Evolutionary conservation across 2,113 vertebrate genomes (phyloP), one percentile per base, ranked within the genome.

Genomic region (Syngnathoides biaculeatus): DNA sequence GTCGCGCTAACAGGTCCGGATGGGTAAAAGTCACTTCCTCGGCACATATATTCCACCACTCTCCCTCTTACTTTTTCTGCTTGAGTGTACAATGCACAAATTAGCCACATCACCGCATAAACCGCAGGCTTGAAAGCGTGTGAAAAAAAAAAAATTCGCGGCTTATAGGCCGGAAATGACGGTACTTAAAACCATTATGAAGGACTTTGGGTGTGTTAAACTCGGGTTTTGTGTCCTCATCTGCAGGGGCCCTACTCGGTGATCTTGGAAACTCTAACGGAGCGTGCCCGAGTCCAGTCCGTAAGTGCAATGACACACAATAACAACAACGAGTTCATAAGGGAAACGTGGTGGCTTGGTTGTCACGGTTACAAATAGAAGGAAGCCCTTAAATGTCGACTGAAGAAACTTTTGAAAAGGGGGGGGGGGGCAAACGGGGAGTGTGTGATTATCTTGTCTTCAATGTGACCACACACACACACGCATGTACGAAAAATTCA

Each of bases 261-360:
- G 96, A 98, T 74, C 81, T 98, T 78, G 94, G 89, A 82, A 97
- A 90, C 84, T 94, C 94, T 0, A 98, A 98, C 0, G 96, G 96
- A 85, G 95, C 92, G 50, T 98, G 96, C 64, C 95, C 95, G 0
- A 98, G 96, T 82, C 96, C 96, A 4, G 95, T 98, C 20, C 94
- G 96, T 98, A 81, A 98, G 96, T 94, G 15, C 52, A 52, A 12
- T 14, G 48, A 59, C 4, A 2, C 53, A 10, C 4, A 35, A 58
- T 50, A 35, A 35, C 30, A 35, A 47, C 19, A 57, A 57, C 3
- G 19, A 35, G 26, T 13, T 17, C 7, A 15, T 10, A 35, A 35
- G 14, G 55, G 14, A 30, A 35, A 17, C 3, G 14, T 8, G 8
- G 27, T 39, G 57, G 30, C 30, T 59, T 38, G 30, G 57, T 59